Percentiles rank a stretch among this genome's conserved stretches.
These are phyloP conservation scores for Ashinkailepas kermadecensis DNA, from an alignment of 2,888 invertebrate genomes.

Conservation along the genomic window DNA sequence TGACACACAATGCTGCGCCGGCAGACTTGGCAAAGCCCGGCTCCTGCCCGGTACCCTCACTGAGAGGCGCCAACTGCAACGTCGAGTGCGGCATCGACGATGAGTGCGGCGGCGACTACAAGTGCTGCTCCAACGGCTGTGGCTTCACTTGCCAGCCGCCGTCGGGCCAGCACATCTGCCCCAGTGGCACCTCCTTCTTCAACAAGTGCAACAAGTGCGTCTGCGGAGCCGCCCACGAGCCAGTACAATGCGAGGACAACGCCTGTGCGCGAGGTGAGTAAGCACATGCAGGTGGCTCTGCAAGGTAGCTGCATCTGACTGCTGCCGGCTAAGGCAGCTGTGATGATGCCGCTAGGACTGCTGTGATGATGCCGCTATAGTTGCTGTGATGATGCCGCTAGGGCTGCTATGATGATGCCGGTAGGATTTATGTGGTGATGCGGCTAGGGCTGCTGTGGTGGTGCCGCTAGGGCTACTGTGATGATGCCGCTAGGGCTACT, in stretches of 20 bases:
- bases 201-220: slow-evolving; percentile 19
- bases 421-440: too few relatives aligned
- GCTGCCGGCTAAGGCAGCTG: too few relatives aligned
- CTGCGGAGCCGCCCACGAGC: background rate
- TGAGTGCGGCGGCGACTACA: slow-evolving; percentile 60
- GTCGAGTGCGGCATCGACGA: slow-evolving; percentile 68
- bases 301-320: too few relatives aligned
- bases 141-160: slow-evolving; percentile 71
- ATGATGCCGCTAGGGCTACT: too few relatives aligned
- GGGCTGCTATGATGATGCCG: too few relatives aligned
- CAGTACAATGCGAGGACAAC: background rate
- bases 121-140: slow-evolving; percentile 80
- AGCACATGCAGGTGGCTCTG: too few relatives aligned
- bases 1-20: background rate
- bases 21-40: slow-evolving; percentile 43
- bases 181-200: background rate
- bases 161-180: background rate
- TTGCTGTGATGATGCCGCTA: too few relatives aligned
- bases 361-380: too few relatives aligned
- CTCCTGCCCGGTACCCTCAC: slow-evolving; percentile 62
- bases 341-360: too few relatives aligned
- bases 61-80: slow-evolving; percentile 53
- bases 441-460: too few relatives aligned
- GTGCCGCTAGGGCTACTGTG: too few relatives aligned
- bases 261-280: background rate